Percentiles rank a stretch among this genome's conserved stretches.
phyloP scores from a whole-genome alignment of 2,888 invertebrate genomes.

The Drosophila helvetica region DNA sequence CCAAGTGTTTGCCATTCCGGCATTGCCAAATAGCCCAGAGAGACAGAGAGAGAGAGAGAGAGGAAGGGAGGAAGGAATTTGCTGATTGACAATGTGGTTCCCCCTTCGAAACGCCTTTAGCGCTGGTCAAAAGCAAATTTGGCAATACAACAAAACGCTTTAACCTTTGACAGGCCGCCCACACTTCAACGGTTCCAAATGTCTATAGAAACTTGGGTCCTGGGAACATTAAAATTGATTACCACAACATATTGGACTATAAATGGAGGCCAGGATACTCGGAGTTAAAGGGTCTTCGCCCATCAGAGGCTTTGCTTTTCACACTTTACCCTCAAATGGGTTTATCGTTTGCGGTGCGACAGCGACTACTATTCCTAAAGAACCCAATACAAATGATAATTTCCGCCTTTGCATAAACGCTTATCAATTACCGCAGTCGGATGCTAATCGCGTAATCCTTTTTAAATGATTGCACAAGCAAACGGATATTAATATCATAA shows the following conservation, averaged over 20 bases:
- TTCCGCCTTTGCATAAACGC: slow-evolving; percentile 60
- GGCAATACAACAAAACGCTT: slow-evolving; percentile 68
- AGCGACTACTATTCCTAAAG: not conserved
- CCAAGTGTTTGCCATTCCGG: slow-evolving; percentile 69
- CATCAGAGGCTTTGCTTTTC: slow-evolving; percentile 43
- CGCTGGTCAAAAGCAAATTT: slow-evolving; percentile 56
- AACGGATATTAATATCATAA: slow-evolving; percentile 77
- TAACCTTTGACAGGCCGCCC: slow-evolving; percentile 77
- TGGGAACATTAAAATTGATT: slow-evolving; percentile 78
- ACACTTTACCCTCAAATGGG: slow-evolving; percentile 45
- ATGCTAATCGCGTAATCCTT: slow-evolving; percentile 60
- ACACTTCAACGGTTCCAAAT: slow-evolving; percentile 69
- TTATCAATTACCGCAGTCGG: slow-evolving; percentile 59
- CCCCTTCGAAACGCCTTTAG: slow-evolving; percentile 30
- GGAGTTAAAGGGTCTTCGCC: slow-evolving; percentile 18
- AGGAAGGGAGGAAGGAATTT: slow-evolving; percentile 49
- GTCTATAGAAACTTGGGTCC: slow-evolving; percentile 31
- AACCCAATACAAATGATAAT: slow-evolving; percentile 52
- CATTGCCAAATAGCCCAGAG: slow-evolving; percentile 63
- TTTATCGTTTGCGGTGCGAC: not conserved
- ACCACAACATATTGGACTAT: slow-evolving; percentile 54
- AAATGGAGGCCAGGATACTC: slow-evolving; percentile 36
- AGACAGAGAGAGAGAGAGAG: slow-evolving; percentile 9
- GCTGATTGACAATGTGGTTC: slow-evolving; percentile 78
- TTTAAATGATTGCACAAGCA: slow-evolving; percentile 58